Evolutionary conservation across 2,888 invertebrate genomes (phyloP), one percentile per base, ranked within the genome.

Genomic region (Ditula angustiorana): DNA sequence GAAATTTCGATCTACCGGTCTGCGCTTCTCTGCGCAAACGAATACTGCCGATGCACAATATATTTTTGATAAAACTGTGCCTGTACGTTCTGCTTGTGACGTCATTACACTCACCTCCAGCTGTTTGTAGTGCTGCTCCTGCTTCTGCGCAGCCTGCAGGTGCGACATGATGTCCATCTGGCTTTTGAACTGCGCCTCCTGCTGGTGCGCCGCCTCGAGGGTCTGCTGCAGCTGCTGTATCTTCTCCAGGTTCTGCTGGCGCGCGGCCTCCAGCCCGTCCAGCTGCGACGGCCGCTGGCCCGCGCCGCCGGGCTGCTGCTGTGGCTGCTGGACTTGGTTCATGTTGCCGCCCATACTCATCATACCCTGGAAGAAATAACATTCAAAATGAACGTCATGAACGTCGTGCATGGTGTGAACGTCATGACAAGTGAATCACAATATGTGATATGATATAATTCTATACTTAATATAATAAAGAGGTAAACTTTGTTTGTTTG

Each of bases 61-160:
- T n/a, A n/a, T n/a, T n/a, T n/a, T n/a, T n/a, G n/a, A n/a, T n/a
- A n/a, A n/a, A n/a, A n/a, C n/a, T n/a, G n/a, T n/a, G n/a, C n/a
- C n/a, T n/a, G n/a, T n/a, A n/a, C n/a, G n/a, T n/a, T n/a, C n/a
- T n/a, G n/a, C n/a, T n/a, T n/a, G n/a, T 5, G 7, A 23, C 4
- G n/a, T 2, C 13, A 5, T 13, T 11, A 5, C 2, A 49, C 69
- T 69, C 67, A 95, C 96, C 90, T 96, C 96, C 47, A 96, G 81
- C 74, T 95, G 94, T 76, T 96, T 97, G 79, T 95, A 96, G 71
- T 97, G 96, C 84, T 96, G 95, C 76, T 97, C 97, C 74, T 96
- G 96, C 71, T 96, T 96, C 78, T 97, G 96, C 0, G 96, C 96
- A 7, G 95, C 94, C 77, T 96, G 96, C 57, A 96, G 87, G 75